A percentile compares a stretch with the other conserved stretches of the same genome.
These are phyloP conservation scores for Myathropa florea DNA, from an alignment of 2,888 invertebrate species.

Conservation along the genomic window DNA sequence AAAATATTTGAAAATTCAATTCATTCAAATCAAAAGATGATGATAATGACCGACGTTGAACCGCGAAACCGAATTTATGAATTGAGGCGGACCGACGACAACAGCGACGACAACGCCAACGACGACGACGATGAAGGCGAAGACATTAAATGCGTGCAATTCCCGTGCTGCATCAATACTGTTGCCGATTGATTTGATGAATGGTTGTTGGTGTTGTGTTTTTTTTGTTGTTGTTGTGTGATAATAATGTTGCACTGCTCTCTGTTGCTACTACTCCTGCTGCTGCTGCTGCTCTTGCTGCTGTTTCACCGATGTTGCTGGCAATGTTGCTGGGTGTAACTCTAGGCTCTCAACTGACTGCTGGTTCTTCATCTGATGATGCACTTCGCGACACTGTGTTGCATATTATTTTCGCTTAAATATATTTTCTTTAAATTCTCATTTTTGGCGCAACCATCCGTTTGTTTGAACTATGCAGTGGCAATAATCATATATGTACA, in stretches of 20 bases:
- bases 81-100: constrained; percentile 62
- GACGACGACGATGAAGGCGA: constrained; percentile 58
- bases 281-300: constrained; percentile 14
- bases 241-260: constrained; percentile 66
- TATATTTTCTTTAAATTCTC: constrained; percentile 42
- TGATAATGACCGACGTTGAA: constrained; percentile 60
- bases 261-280: constrained; percentile 49
- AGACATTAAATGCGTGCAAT: constrained; percentile 70
- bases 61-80: constrained; percentile 69
- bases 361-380: constrained; percentile 10
- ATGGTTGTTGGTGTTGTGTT: constrained; percentile 58
- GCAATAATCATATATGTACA: constrained; percentile 68
- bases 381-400: constrained; percentile 69
- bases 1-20: constrained; percentile 28
- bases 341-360: not conserved
- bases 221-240: constrained; percentile 7
- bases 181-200: constrained; percentile 71
- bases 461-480: constrained; percentile 69
- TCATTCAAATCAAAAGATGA: constrained; percentile 60
- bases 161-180: constrained; percentile 71
- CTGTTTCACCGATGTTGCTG: constrained; percentile 35
- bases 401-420: constrained; percentile 52
- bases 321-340: constrained; percentile 39
- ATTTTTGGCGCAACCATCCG: constrained; percentile 69
- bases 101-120: constrained; percentile 76